A percentile compares a stretch with the other conserved stretches of the same genome.
Conservation (phyloP, 2,797 vertebrate genomes). For the Hippopotamyrus pictus region DNA sequence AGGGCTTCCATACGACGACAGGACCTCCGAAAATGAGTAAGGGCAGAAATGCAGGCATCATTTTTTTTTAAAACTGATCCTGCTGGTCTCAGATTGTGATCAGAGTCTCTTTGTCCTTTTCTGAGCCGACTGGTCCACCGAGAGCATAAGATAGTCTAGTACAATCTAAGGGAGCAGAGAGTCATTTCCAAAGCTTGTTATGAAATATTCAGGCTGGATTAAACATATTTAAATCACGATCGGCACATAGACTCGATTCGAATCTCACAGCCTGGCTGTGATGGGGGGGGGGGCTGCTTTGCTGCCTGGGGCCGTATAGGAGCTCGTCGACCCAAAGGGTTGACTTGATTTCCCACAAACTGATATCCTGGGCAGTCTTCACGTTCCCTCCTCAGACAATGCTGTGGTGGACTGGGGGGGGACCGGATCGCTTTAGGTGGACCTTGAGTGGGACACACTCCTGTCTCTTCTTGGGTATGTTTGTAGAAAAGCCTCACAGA, state of each 20-base stretch:
- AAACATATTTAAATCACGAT: constrained; percentile 6
- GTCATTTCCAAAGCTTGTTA: constrained; percentile 35
- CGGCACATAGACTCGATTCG: background rate
- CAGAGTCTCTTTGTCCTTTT: background rate
- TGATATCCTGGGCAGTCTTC: background rate
- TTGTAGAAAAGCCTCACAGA: background rate
- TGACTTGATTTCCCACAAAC: background rate
- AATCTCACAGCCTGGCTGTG: background rate
- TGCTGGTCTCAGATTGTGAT: background rate
- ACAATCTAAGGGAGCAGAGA: background rate
- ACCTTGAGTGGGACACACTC: background rate
- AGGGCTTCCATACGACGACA: background rate
- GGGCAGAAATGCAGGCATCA: background rate
- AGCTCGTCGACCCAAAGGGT: background rate
- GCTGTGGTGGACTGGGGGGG: background rate
- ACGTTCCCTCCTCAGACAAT: background rate
- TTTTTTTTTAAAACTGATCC: background rate
- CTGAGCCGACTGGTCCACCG: background rate
- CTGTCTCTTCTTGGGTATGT: background rate
- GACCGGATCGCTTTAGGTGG: background rate
- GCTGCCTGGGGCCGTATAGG: too few relatives aligned
- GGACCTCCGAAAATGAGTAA: background rate
- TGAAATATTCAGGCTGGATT: constrained; percentile 22
- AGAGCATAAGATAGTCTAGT: background rate
- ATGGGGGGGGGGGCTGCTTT: background rate